Percentiles rank a stretch among this genome's conserved stretches.
Conservation (phyloP, 1,140 invertebrate genomes). For the Drosophila melanica region DNA sequence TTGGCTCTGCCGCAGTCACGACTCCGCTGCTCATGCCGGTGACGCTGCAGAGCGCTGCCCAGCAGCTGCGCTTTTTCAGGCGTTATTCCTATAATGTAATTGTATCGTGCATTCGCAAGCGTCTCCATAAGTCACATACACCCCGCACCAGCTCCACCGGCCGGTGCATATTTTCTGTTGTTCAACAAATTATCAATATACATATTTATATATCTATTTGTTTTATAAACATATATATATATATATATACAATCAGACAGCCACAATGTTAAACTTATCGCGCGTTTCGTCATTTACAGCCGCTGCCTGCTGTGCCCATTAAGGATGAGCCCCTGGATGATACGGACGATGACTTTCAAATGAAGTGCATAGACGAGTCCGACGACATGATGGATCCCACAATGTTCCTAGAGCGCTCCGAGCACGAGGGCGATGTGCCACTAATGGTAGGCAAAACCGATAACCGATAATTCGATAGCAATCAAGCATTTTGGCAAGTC, state of each 20-base stretch:
- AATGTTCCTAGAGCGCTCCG: conserved; percentile 78
- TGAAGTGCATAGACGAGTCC: conserved; percentile 75
- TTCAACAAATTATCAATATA: conserved; percentile 5
- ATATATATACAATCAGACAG: background rate
- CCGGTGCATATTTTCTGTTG: conserved; percentile 26
- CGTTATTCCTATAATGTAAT: conserved; percentile 84
- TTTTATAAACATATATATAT: background rate
- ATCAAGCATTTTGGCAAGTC: background rate
- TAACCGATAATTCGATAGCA: background rate
- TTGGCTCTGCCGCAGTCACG: conserved; percentile 25
- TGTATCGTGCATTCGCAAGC: conserved; percentile 82
- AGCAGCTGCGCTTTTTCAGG: conserved; percentile 83
- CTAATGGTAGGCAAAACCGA: conserved; percentile 58
- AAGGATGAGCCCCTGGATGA: conserved; percentile 83
- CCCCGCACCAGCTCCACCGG: background rate
- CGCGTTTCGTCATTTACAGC: conserved; percentile 52
- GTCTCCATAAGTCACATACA: conserved; percentile 43
- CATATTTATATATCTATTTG: background rate
- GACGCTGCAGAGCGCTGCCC: conserved; percentile 73
- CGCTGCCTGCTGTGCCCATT: conserved; percentile 77
- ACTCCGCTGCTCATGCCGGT: conserved; percentile 73
- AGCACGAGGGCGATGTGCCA: conserved; percentile 76
- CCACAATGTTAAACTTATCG: conserved; percentile 7
- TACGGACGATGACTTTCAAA: conserved; percentile 76
- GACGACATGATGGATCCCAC: conserved; percentile 83